phyloP scores from a whole-genome alignment of 2,888 invertebrate species.

The Erynnis tages region DNA sequence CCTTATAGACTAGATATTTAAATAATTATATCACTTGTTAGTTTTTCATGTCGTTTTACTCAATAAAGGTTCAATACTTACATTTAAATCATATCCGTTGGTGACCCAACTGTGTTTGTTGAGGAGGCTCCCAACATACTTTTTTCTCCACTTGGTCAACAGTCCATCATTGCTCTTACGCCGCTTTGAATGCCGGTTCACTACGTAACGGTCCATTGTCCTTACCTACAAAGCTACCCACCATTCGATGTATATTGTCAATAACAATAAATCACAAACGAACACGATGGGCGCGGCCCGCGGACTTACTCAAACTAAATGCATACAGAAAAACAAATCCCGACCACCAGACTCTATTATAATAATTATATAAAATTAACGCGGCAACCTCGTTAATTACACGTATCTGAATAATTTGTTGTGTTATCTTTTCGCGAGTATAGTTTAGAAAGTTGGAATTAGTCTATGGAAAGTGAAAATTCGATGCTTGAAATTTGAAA shows the following conservation, averaged over 20 bases:
- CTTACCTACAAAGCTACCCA: conserved; percentile 42
- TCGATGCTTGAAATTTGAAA: conserved; percentile 38
- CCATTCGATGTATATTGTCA: conserved; percentile 42
- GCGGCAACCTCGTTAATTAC: conserved; percentile 63
- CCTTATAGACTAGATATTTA: too few species aligned
- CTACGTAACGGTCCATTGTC: conserved; percentile 66
- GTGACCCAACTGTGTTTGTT: conserved; percentile 61
- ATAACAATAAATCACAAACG: conserved; percentile 30
- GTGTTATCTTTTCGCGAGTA: conserved; percentile 25
- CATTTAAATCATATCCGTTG: conserved; percentile 68
- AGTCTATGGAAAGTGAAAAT: conserved; percentile 35
- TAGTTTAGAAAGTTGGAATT: conserved; percentile 52
- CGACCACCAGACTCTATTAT: conserved; percentile 46
- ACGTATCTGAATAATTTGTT: conserved; percentile 49
- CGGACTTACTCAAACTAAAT: conserved; percentile 58
- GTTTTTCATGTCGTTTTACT: neutral
- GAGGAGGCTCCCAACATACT: conserved; percentile 57
- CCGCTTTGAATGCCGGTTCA: conserved; percentile 66
- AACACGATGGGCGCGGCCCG: conserved; percentile 55
- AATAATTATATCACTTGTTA: neutral
- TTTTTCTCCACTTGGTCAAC: conserved; percentile 62
- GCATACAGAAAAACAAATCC: conserved; percentile 53
- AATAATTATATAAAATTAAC: conserved; percentile 68
- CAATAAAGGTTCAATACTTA: conserved; percentile 56
- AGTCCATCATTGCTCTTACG: conserved; percentile 61